Base-by-base conservation (phyloP, 2,797 vertebrate genomes). In the Pseudochromis fuscus region DNA sequence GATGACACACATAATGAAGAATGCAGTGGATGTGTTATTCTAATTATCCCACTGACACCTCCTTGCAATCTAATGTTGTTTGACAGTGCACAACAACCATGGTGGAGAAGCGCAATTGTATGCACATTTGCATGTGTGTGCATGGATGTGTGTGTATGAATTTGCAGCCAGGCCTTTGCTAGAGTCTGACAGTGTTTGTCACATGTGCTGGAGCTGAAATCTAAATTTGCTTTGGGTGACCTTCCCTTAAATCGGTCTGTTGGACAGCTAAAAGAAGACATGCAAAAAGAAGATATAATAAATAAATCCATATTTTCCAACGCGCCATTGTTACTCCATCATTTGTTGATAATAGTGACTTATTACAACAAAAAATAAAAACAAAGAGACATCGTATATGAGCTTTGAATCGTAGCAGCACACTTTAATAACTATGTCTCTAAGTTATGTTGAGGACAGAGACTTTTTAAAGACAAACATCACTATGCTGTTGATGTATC, bases 1-100 rank as follows among this genome's bases (percentile, higher is more conserved):
- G 85, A 90, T 91, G 87, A 84, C 86, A 91, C 75, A 81, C 72
- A 83, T 91, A 91, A 92, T 93, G 90, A 91, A 89, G 81, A 86
- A 88, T 84, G 86, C 76, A 68, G 77, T 78, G 75, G 71, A 91
- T 86, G 83, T 89, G 89, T 89, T 91, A 87, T 89, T 90, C 76
- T 90, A 91, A 92, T 90, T 86, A 90, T 88, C 83, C 81, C 72
- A 79, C 76, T 72, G 83, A 87, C 86, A 72, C 71, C 18, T 12
- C 21, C 59, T 67, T 46, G 63, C 61, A 70, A 67, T 87, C 74
- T 89, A 89, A 92, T 89, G 76, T 77, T 81, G 85, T 88, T 90
- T 91, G 91, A 91, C 89, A 75, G 79, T 72, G 84, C 86, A 79
- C 76, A 79, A 76, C 83, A 87, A 83, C 80, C 62, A 64, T 59